A percentile compares a stretch with the other conserved stretches of the same genome.
These are phyloP conservation scores for Atta colombica DNA, from an alignment of 1,140 invertebrate genomes.

Conservation along the genomic window DNA sequence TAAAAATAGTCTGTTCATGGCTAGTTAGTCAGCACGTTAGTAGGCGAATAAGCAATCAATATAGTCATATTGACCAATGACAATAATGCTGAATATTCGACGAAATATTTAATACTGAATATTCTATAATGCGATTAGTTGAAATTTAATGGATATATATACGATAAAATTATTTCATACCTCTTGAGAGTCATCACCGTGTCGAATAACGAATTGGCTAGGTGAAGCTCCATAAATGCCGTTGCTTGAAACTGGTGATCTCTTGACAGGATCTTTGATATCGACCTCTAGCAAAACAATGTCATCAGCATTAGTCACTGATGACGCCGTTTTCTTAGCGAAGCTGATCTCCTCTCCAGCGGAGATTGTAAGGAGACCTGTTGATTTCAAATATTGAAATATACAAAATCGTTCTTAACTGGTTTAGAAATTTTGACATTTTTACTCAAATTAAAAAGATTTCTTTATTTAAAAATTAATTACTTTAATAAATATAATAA, in stretches of 20 bases:
- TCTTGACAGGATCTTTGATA: slow-evolving; percentile 84
- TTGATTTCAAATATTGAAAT: slow-evolving; percentile 10
- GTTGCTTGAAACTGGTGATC: slow-evolving; percentile 82
- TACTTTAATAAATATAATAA: neutral
- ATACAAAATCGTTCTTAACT: neutral
- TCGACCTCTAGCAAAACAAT: slow-evolving; percentile 84
- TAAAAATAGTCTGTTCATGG: slow-evolving; percentile 69
- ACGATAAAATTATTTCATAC: slow-evolving; percentile 69
- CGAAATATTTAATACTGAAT: slow-evolving; percentile 32
- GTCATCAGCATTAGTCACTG: slow-evolving; percentile 77
- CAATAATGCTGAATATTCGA: slow-evolving; percentile 58
- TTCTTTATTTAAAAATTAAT: neutral
- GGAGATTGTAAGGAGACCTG: slow-evolving; percentile 83
- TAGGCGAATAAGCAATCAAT: slow-evolving; percentile 77
- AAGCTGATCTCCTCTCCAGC: slow-evolving; percentile 78
- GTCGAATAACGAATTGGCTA: slow-evolving; percentile 83
- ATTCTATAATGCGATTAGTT: neutral
- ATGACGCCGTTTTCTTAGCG: slow-evolving; percentile 69
- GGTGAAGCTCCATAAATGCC: slow-evolving; percentile 81
- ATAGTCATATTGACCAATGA: slow-evolving; percentile 76
- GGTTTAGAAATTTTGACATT: neutral
- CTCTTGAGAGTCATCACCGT: slow-evolving; percentile 84
- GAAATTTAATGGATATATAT: neutral
- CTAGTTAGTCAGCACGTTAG: slow-evolving; percentile 66
- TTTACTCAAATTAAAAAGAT: neutral